Base-by-base conservation (phyloP, 2,797 vertebrate genomes). In the Remorina albescens region DNA sequence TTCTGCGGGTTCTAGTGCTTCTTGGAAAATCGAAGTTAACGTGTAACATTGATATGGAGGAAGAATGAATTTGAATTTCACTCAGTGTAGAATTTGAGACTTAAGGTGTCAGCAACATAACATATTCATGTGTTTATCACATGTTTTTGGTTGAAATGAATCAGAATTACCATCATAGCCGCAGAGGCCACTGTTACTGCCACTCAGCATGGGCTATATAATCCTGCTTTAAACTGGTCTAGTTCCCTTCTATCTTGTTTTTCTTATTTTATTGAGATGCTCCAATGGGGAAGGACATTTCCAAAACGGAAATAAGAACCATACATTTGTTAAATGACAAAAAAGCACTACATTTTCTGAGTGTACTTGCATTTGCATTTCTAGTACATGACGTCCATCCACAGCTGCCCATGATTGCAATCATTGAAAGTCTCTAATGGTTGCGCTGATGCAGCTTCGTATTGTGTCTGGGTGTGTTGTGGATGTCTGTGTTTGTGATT, bases 361-460 rank as follows among this genome's bases (percentile, higher is more conserved):
- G 53, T 59, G 9, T 46, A 34, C n/a, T n/a, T n/a, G n/a, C n/a
- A n/a, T n/a, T n/a, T n/a, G n/a, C n/a, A n/a, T n/a, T n/a, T n/a
- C n/a, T n/a, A n/a, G n/a, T n/a, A n/a, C n/a, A n/a, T n/a, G n/a
- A n/a, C n/a, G n/a, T n/a, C n/a, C n/a, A n/a, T n/a, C n/a, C n/a
- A n/a, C n/a, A n/a, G n/a, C 6, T 56, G 21, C 6, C 19, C 11
- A 8, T 18, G 30, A 39, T 64, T 68, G 32, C 25, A 39, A 57
- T 74, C 47, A 19, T 58, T 71, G 57, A 79, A 81, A 61, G 72
- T 57, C 12, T 78, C 46, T 53, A 58, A 53, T 28, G 49, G 25
- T 28, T 16, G 23, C 18, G 4, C 21, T 39, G 46, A 46, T 51
- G 47, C 2, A 32, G 39, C 53, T 61, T 46, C 53, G 51, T 55